phyloP scores from a whole-genome alignment of 1,140 invertebrate genomes.

The Trachymyrmex cornetzi region DNA sequence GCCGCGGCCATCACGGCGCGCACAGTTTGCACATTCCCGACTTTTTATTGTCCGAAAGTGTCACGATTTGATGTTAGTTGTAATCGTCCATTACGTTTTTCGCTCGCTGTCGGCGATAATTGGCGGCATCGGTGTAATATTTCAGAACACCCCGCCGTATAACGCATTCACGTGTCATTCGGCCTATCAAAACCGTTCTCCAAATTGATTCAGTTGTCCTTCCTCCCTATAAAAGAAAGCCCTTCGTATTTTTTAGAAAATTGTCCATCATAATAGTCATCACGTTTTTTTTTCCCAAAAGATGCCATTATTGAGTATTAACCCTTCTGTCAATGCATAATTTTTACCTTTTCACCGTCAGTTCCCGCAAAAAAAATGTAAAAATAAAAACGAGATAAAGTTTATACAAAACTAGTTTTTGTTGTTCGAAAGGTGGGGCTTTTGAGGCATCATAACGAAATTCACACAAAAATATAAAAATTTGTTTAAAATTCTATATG shows the following conservation, averaged over 20 bases:
- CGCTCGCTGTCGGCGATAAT: conserved; percentile 68
- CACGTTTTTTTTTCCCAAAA: conserved; percentile 9
- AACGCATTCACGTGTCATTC: conserved; percentile 72
- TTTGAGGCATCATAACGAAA: too few species aligned
- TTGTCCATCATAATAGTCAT: conserved; percentile 33
- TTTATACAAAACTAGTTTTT: too few species aligned
- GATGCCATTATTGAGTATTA: neutral
- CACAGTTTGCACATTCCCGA: conserved; percentile 15
- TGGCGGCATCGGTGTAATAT: conserved; percentile 73
- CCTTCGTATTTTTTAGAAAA: conserved; percentile 73
- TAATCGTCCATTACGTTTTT: conserved; percentile 71
- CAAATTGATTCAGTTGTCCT: conserved; percentile 81
- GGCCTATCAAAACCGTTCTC: conserved; percentile 75
- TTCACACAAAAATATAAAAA: too few species aligned
- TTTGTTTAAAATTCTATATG: too few species aligned
- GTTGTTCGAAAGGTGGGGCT: too few species aligned
- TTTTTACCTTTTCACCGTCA: too few species aligned
- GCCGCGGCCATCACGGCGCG: neutral
- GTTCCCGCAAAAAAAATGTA: too few species aligned
- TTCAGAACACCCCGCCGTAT: conserved; percentile 73
- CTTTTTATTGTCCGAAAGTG: conserved; percentile 58
- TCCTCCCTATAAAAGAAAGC: conserved; percentile 67
- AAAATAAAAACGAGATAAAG: too few species aligned
- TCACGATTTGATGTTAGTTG: conserved; percentile 61
- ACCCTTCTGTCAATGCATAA: too few species aligned